These are phyloP conservation scores for Cheilosia vernalis DNA, from an alignment of 2,888 invertebrate genomes.

Conservation along the genomic window DNA sequence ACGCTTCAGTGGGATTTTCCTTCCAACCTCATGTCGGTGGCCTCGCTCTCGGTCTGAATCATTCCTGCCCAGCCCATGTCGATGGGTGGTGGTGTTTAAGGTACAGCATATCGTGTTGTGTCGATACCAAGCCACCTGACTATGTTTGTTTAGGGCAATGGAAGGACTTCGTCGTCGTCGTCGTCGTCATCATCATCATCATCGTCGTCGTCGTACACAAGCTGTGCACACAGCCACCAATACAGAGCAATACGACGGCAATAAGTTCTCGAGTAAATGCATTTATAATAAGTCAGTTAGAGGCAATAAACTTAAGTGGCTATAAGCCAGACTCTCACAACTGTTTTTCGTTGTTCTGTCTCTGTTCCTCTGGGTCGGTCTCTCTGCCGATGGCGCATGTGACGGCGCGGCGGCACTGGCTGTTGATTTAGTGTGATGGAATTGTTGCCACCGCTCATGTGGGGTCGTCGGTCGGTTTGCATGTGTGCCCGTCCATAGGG, in stretches of 20 bases:
- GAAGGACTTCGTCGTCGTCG: conserved; percentile 51
- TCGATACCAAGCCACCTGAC: conserved; percentile 62
- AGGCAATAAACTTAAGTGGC: conserved; percentile 75
- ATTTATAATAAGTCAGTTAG: conserved; percentile 75
- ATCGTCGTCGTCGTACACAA: conserved; percentile 3
- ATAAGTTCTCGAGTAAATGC: conserved; percentile 74
- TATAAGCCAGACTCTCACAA: conserved; percentile 72
- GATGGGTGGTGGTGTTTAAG: conserved; percentile 7
- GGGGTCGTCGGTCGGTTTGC: background rate
- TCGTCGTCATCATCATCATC: conserved; percentile 26
- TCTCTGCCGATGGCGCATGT: conserved; percentile 10
- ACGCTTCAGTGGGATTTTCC: conserved; percentile 62
- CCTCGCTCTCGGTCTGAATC: background rate
- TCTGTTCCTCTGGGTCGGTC: conserved; percentile 20
- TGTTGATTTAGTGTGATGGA: conserved; percentile 72
- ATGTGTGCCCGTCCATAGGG: conserved; percentile 8
- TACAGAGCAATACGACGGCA: conserved; percentile 60
- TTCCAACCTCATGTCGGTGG: conserved; percentile 13
- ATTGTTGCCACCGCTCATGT: conserved; percentile 50
- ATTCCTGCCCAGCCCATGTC: conserved; percentile 23
- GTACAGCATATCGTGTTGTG: conserved; percentile 48
- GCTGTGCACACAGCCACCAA: conserved; percentile 46
- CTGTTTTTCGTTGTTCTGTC: conserved; percentile 58
- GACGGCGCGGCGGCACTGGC: background rate
- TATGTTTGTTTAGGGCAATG: conserved; percentile 62